phyloP scores from a whole-genome alignment of 2,113 vertebrate genomes.

The Nibea albiflora region DNA sequence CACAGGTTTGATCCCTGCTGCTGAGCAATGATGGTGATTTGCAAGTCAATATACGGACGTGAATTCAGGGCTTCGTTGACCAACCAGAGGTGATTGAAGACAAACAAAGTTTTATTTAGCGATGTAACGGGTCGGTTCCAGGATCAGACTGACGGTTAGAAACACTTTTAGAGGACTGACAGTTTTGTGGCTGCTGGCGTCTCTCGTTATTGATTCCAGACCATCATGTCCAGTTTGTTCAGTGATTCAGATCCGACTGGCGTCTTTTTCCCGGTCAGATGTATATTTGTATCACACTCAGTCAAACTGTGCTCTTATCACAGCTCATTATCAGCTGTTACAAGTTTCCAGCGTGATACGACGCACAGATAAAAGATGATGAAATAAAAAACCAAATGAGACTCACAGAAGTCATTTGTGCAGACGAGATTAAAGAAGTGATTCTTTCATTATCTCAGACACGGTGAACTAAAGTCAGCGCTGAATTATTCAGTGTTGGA shows the following conservation, averaged over 20 bases:
- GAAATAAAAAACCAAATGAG: constrained; percentile 21
- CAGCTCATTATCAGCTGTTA: constrained; percentile 11
- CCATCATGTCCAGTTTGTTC: neutral
- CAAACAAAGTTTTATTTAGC: too few relatives aligned
- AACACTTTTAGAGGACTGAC: too few relatives aligned
- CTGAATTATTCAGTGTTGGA: constrained; percentile 25
- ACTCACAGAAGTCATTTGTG: constrained; percentile 43
- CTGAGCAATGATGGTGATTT: neutral
- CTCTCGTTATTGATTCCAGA: neutral
- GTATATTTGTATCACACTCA: neutral
- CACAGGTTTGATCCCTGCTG: neutral
- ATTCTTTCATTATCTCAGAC: constrained; percentile 47
- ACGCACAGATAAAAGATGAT: neutral
- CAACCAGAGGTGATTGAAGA: too few relatives aligned
- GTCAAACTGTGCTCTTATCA: constrained; percentile 9
- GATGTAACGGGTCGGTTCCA: too few relatives aligned
- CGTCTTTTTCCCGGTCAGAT: too few relatives aligned
- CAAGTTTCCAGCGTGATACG: constrained; percentile 25
- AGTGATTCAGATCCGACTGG: neutral
- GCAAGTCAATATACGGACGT: neutral
- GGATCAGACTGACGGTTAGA: too few relatives aligned
- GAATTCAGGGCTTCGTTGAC: too few relatives aligned
- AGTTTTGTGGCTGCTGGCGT: too few relatives aligned
- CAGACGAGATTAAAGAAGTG: constrained; percentile 31
- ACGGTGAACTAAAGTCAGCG: neutral